phyloP scores from a whole-genome alignment of 1,140 invertebrate species.

The Eupristina koningsbergeri region DNA sequence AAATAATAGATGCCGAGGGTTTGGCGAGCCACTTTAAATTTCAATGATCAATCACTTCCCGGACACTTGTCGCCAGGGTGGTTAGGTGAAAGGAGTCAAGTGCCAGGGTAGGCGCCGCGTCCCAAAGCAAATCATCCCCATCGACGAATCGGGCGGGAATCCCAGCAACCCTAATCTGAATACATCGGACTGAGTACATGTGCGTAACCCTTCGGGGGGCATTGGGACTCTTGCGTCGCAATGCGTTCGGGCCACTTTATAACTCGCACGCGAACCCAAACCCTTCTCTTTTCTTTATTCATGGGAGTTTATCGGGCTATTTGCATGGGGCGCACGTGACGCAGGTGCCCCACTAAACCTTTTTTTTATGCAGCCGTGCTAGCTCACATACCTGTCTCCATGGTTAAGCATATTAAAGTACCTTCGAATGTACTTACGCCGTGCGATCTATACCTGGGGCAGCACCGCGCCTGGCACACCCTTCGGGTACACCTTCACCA shows the following conservation, averaged over 20 bases:
- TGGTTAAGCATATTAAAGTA: conserved; percentile 39
- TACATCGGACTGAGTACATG: conserved; percentile 58
- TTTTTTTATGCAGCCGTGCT: conserved; percentile 9
- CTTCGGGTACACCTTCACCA: not conserved
- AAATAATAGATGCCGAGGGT: not conserved
- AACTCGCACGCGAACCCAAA: conserved; percentile 57
- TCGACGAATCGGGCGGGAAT: conserved; percentile 20
- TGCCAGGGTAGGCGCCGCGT: not conserved
- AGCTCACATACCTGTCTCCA: not conserved
- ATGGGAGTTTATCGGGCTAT: not conserved
- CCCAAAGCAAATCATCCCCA: conserved; percentile 25
- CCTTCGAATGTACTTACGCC: conserved; percentile 18
- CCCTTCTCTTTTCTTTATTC: conserved; percentile 47
- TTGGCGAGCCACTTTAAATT: conserved; percentile 4
- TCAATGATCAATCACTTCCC: conserved; percentile 29
- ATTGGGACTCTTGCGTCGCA: not conserved
- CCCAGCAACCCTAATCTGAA: conserved; percentile 68
- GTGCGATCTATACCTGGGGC: not conserved
- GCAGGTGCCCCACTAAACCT: conserved; percentile 33
- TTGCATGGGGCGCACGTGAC: conserved; percentile 39
- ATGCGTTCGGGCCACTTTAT: conserved; percentile 30
- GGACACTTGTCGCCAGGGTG: conserved; percentile 1
- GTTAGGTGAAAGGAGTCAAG: not conserved
- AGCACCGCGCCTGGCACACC: not conserved
- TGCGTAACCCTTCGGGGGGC: conserved; percentile 36